These are phyloP conservation scores for Rhombomys opimus DNA, from an alignment of 2,113 vertebrate genomes.

Conservation along the genomic window DNA sequence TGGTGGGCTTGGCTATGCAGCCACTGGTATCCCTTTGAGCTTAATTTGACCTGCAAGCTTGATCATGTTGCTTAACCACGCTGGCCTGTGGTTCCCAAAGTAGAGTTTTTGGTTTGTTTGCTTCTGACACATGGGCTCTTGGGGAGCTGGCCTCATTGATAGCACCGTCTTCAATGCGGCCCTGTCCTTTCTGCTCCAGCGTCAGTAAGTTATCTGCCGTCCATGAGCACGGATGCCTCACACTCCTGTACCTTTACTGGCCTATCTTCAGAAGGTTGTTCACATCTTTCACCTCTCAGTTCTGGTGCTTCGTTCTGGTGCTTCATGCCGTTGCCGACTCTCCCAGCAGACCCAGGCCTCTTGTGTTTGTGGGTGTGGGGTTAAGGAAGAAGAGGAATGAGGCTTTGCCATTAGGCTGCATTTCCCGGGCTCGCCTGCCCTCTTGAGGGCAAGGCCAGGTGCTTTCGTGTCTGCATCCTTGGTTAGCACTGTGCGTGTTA, in stretches of 20 bases:
- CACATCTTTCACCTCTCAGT: neutral
- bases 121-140: neutral
- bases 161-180: neutral
- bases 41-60: conserved; percentile 60
- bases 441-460: neutral
- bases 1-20: neutral
- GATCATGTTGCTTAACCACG: neutral
- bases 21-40: neutral
- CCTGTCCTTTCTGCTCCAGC: neutral
- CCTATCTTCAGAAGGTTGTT: conserved; percentile 41
- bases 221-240: neutral
- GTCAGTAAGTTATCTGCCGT: neutral
- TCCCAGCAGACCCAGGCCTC: neutral
- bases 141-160: neutral
- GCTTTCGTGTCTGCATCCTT: neutral
- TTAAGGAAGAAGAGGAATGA: too few relatives aligned
- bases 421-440: neutral
- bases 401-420: neutral
- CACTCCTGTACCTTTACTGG: neutral
- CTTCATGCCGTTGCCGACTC: neutral
- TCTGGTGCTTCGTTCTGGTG: neutral
- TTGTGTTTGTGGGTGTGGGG: neutral
- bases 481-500: neutral
- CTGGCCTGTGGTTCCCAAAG: neutral
- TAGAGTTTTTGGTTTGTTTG: neutral